Conservation (phyloP, 1,140 invertebrate genomes). For the Drosophila repletoides region DNA sequence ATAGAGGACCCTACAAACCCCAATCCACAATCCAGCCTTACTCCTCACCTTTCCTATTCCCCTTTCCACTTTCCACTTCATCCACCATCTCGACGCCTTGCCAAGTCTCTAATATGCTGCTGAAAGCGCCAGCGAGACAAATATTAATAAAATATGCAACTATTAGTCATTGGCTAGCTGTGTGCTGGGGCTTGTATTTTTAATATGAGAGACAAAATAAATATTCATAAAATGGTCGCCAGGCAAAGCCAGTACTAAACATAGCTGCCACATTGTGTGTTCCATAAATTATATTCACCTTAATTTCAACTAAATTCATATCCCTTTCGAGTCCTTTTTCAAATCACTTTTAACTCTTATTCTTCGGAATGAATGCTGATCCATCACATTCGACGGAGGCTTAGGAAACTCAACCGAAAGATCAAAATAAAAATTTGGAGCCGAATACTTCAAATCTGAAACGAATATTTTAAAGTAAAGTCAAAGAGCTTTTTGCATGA, state of each 20-base stretch:
- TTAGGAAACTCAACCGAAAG: no score
- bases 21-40: not conserved
- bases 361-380: no score
- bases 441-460: no score
- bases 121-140: constrained; percentile 57
- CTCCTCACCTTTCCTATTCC: not conserved
- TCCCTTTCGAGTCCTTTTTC: not conserved
- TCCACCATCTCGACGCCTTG: not conserved
- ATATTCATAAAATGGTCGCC: constrained; percentile 72
- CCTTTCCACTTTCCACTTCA: not conserved
- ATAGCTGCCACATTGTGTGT: not conserved
- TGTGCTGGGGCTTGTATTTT: constrained; percentile 66
- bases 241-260: constrained; percentile 18
- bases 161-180: constrained; percentile 71
- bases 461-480: no score
- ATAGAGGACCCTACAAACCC: not conserved
- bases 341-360: no score
- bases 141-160: constrained; percentile 81
- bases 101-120: constrained; percentile 32
- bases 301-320: not conserved
- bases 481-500: not conserved
- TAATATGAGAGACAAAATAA: constrained; percentile 78
- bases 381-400: no score
- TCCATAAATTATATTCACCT: constrained; percentile 1
- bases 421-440: no score